Conservation (phyloP, 2,113 vertebrate genomes). For the Salvelinus fontinalis region DNA sequence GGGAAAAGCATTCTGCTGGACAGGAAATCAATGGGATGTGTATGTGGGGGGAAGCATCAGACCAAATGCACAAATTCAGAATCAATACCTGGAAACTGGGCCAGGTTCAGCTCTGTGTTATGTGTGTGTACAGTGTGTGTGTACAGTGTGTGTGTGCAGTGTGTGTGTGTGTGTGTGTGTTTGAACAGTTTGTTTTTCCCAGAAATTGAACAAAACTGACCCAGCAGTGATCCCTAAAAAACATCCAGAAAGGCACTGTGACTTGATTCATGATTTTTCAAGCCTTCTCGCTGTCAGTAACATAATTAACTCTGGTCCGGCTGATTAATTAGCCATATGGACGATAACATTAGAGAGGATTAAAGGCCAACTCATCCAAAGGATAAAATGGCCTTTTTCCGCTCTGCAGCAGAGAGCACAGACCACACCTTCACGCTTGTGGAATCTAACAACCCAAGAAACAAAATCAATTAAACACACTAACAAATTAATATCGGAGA, state of each 20-base stretch:
- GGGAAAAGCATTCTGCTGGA: slow-evolving; percentile 37
- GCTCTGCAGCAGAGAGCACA: not conserved
- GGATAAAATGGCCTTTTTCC: not conserved
- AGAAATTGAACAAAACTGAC: not conserved
- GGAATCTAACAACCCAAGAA: not conserved
- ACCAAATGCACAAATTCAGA: slow-evolving; percentile 39
- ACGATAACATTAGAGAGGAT: slow-evolving; percentile 24
- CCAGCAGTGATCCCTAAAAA: not conserved
- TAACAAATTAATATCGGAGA: not conserved
- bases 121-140: slow-evolving; percentile 4
- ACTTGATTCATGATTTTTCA: not conserved
- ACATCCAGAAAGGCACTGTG: no score
- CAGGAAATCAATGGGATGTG: slow-evolving; percentile 49
- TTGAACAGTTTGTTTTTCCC: not conserved
- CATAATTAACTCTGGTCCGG: slow-evolving; percentile 16
- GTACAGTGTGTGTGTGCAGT: not conserved
- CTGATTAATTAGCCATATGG: slow-evolving; percentile 41
- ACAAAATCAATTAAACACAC: not conserved
- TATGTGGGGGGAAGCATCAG: slow-evolving; percentile 32
- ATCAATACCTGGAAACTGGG: slow-evolving; percentile 64
- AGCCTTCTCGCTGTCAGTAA: not conserved
- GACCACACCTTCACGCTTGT: not conserved
- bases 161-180: slow-evolving; percentile 5
- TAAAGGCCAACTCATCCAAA: slow-evolving; percentile 14
- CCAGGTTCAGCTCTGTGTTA: slow-evolving; percentile 19